Evolutionary conservation across 2,888 invertebrate species (phyloP), one percentile per base, ranked within the genome.

Genomic region (Piscicola geometra): DNA sequence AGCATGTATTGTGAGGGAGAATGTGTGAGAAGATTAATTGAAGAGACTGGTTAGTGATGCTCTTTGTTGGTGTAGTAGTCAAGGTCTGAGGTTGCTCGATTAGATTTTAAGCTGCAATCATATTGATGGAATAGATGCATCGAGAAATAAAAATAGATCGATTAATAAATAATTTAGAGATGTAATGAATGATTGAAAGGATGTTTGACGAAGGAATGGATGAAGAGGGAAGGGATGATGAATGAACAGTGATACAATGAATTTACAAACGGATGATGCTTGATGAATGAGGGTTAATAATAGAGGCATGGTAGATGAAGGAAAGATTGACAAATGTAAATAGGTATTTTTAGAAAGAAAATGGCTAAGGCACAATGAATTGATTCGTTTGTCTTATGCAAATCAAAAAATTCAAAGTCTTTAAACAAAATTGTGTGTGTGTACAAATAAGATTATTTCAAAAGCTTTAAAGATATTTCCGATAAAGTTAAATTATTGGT

Each of bases 261-360:
- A 25, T 56, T 56, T n/a, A 18, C 25, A 56, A 25, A 56, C 21
- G 60, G 21, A 56, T 56, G 25, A 56, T 56, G 60, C 25, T 25
- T 56, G 60, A 56, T 56, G 25, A 21, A 56, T 56, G 60, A 56
- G 25, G n/a, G 60, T 56, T 56, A 56, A 56, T 56, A 56, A 56
- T 56, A 25, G n/a, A 25, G n/a, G 25, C 60, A 25, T 56, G 25
- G 60, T 56, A 25, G 25, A 25, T 25, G n/a, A 5, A 56, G 60
- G 60, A 56, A 18, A 56, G 60, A 56, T 56, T 56, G 60, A 56
- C n/a, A 56, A 56, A 56, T 56, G 60, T 9, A 56, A 56, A 56
- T 25, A 56, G 3, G 9, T 56, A 56, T 56, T 56, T 9, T 56
- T 56, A 56, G 60, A 21, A 25, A 25, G n/a, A 56, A 56, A 21